Evolutionary conservation across 2,888 invertebrate species (phyloP).

Genomic region (Vesta saturnalis): DNA sequence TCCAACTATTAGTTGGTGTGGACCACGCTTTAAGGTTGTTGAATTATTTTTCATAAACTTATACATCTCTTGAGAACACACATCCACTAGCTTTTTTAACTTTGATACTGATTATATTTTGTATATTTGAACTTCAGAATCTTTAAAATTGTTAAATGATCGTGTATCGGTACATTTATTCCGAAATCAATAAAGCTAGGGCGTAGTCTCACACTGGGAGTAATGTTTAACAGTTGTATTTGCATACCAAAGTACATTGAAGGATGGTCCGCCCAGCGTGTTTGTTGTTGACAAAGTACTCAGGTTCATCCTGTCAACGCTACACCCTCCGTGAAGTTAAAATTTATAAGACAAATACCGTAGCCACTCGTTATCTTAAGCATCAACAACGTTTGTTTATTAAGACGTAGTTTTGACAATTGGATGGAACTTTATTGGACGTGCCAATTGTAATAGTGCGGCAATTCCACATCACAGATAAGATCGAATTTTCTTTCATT

Average conservation of each 20-base stretch:
- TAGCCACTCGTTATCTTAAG: constrained; percentile 28
- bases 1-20: no score
- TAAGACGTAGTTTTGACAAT: constrained; percentile 9
- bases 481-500: background rate
- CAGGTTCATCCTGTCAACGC: constrained; percentile 39
- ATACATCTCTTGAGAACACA: no score
- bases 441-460: background rate
- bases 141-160: constrained; percentile 21
- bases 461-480: background rate
- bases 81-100: no score
- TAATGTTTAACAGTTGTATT: constrained; percentile 56
- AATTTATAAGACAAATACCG: constrained; percentile 53
- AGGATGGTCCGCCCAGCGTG: constrained; percentile 51
- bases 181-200: constrained; percentile 51
- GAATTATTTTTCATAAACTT: no score
- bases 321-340: constrained; percentile 48
- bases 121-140: no score
- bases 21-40: no score
- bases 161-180: constrained; percentile 42
- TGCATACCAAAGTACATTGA: constrained; percentile 55
- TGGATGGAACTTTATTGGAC: constrained; percentile 4
- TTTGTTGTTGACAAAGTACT: constrained; percentile 55
- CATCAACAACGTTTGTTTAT: constrained; percentile 9
- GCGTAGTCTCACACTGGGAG: constrained; percentile 49
- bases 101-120: no score